A percentile compares a stretch with the other conserved stretches of the same genome.
Conservation (phyloP, 2,797 vertebrate species). For the Telmatherina bonti region DNA sequence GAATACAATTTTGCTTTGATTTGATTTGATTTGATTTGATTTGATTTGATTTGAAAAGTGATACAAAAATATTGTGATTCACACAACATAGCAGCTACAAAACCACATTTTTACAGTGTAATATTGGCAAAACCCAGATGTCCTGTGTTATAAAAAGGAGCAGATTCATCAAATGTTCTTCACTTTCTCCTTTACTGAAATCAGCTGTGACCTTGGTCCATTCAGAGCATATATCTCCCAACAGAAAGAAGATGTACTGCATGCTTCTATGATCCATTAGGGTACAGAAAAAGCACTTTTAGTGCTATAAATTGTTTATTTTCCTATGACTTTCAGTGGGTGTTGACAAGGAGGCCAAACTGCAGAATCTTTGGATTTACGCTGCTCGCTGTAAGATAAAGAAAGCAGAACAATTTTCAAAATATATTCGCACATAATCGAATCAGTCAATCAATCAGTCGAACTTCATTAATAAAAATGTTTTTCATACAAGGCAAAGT, state of each 20-base stretch:
- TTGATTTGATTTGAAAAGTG: too few relatives aligned
- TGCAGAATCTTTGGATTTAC: background rate
- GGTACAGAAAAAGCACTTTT: background rate
- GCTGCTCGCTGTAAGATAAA: background rate
- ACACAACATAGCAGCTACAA: background rate
- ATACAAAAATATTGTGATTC: background rate
- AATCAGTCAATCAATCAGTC: background rate
- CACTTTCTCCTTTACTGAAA: background rate
- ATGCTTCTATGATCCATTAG: slow-evolving; percentile 1
- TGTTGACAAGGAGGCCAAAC: background rate
- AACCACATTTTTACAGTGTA: background rate
- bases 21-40: too few relatives aligned
- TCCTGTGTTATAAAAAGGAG: background rate
- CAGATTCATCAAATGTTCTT: background rate
- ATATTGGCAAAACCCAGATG: background rate
- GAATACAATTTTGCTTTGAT: too few relatives aligned
- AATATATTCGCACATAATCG: background rate
- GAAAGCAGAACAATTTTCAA: background rate
- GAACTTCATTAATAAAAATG: background rate
- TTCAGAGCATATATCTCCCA: background rate
- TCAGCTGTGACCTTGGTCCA: background rate
- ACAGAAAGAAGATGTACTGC: background rate
- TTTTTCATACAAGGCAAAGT: background rate
- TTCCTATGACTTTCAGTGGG: background rate
- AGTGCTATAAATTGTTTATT: background rate